phyloP scores from a whole-genome alignment of 2,888 invertebrate species.

The Nemoura dubitans region DNA sequence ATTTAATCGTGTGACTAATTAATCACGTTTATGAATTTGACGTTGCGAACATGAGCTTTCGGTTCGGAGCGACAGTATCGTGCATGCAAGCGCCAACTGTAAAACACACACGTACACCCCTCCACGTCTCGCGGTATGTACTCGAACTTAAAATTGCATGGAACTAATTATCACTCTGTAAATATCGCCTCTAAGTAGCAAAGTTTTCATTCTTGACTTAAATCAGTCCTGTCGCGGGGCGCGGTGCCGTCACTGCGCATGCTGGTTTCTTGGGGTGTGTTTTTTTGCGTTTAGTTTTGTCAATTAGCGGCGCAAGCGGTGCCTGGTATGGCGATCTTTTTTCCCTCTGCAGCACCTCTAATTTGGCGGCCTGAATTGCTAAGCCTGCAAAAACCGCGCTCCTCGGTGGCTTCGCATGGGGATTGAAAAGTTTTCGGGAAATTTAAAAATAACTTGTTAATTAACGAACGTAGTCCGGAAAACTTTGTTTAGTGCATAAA shows the following conservation, averaged over 20 bases:
- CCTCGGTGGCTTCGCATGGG: not conserved
- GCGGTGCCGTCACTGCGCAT: not conserved
- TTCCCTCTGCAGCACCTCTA: not conserved
- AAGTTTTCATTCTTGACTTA: slow-evolving; percentile 28
- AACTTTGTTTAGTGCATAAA: not conserved
- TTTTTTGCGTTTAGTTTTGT: not conserved
- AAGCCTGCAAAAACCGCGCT: no score
- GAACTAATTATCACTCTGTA: slow-evolving; percentile 17
- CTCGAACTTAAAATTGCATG: slow-evolving; percentile 1
- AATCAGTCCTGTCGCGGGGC: not conserved
- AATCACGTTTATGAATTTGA: not conserved
- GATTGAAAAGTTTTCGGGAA: not conserved
- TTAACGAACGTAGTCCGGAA: slow-evolving; percentile 25
- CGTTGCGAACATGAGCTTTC: not conserved
- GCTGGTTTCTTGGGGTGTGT: not conserved
- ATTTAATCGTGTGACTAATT: not conserved
- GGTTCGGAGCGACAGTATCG: not conserved
- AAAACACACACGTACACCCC: not conserved
- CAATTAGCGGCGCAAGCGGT: not conserved
- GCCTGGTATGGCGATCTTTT: not conserved
- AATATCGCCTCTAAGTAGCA: slow-evolving; percentile 8
- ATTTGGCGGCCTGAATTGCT: not conserved
- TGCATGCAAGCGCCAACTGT: not conserved
- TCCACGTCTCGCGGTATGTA: not conserved
- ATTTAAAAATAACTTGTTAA: slow-evolving; percentile 28